Evolutionary conservation across 2,113 vertebrate genomes (phyloP).

Genomic region (Trichechus manatus): DNA sequence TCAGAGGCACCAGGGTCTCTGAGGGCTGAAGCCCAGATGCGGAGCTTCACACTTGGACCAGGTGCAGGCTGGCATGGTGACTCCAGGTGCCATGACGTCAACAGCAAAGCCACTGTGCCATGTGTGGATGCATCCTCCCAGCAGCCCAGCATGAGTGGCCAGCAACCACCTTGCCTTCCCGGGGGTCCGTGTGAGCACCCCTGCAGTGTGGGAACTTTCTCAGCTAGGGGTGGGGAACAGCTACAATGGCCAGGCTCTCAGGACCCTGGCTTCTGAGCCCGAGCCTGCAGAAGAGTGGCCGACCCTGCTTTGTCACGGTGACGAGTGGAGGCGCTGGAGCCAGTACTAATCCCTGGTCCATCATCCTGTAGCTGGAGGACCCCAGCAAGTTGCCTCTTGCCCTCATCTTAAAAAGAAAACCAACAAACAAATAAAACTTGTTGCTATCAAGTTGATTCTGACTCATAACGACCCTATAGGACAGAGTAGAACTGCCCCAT

Average conservation of each 20-base stretch:
- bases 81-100: rapidly evolving
- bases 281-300: background rate
- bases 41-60: rapidly evolving
- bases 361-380: background rate
- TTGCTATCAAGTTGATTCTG: background rate
- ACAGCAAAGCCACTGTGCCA: rapidly evolving
- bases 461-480: background rate
- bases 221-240: background rate
- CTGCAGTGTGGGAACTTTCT: background rate
- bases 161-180: rapidly evolving
- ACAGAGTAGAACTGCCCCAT: background rate
- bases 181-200: background rate
- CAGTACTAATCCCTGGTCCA: background rate
- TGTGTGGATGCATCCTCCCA: background rate
- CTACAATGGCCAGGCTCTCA: background rate
- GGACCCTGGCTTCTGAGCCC: rapidly evolving
- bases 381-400: background rate
- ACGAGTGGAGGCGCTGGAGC: background rate
- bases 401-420: background rate
- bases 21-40: background rate
- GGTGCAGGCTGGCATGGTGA: rapidly evolving
- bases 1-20: background rate
- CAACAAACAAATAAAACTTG: background rate
- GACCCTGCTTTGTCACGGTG: rapidly evolving
- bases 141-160: rapidly evolving